Evolutionary conservation across 2,797 vertebrate species (phyloP), one percentile per base, ranked within the genome.

Genomic region (Centropyge bicolor): DNA sequence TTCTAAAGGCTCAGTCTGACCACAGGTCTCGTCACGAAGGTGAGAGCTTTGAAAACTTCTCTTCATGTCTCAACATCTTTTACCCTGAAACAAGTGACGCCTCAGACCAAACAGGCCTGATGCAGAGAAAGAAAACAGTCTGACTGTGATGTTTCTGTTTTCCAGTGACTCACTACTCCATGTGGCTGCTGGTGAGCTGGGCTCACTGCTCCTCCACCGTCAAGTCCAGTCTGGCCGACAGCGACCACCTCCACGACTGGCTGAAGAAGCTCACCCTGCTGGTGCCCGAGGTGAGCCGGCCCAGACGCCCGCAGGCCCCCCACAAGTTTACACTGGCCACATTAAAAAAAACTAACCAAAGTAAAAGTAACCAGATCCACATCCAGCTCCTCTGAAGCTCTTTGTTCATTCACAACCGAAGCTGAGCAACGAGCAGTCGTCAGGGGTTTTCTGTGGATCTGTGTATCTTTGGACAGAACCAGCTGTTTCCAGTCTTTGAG

Each of bases 111-210:
- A 10, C 4, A n/a, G 16, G 40, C n/a, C 20, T 36, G 41, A 43
- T 31, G 5, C 20, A 57, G 3, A 3, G 3, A 14, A 9, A 22
- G 0, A 17, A 55, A 31, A 2, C 13, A 6, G 3, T 35, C 1
- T 6, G 27, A 59, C 14, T 0, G 19, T 38, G 43, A 43, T 49
- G 7, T 60, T 35, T 71, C 20, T 61, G 74, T n/a, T 13, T 55
- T 27, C 20, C 19, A 2, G 98, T 98, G 92, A 99, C 98, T 31
- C 98, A 99, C 94, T 99, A 99, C 93, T 99, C 98, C 78, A 99
- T 99, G 98, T 99, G 98, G 98, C 95, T 99, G 51, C 89, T 99
- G 94, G 98, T 99, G 90, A 99, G 98, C 82, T 99, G 98, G 98
- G 97, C 98, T 70, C 98, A 98, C 93, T 99, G 98, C 94, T 98